Conservation (phyloP, 2,888 invertebrate genomes). For the Drosophila mercatorum region DNA sequence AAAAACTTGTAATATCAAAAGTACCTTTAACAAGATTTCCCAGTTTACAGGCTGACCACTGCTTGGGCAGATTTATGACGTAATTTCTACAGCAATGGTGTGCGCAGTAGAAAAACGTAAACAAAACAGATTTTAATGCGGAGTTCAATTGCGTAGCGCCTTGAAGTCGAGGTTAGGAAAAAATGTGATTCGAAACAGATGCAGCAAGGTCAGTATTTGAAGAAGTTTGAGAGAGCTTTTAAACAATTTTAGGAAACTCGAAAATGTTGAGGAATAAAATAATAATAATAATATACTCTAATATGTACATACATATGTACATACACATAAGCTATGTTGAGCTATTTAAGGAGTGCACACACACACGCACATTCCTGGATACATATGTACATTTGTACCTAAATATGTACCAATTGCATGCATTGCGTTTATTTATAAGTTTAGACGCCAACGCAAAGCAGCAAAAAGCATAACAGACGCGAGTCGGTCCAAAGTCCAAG, state of each 20-base stretch:
- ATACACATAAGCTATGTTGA: not conserved
- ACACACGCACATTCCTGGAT: not conserved
- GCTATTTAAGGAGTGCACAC: too few relatives aligned
- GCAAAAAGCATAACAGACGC: conserved; percentile 2
- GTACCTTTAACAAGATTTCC: conserved; percentile 4
- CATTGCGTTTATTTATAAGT: conserved; percentile 60
- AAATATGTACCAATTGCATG: not conserved
- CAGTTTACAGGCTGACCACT: not conserved
- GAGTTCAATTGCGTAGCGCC: conserved; percentile 57
- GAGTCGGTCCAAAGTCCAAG: conserved; percentile 66
- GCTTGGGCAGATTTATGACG: conserved; percentile 5
- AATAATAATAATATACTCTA: not conserved
- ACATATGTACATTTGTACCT: not conserved
- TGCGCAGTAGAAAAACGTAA: conserved; percentile 32
- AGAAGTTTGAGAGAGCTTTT: not conserved
- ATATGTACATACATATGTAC: not conserved
- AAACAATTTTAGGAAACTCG: not conserved
- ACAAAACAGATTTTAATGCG: conserved; percentile 29
- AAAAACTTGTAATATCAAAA: not conserved
- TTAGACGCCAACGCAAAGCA: conserved; percentile 45
- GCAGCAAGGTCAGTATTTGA: conserved; percentile 12
- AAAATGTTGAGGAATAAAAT: not conserved
- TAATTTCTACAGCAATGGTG: not conserved
- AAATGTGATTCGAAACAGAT: conserved; percentile 11
- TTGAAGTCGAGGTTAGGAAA: conserved; percentile 49